These are phyloP conservation scores for Nymphalis polychloros DNA, from an alignment of 2,888 invertebrate genomes.

Conservation along the genomic window DNA sequence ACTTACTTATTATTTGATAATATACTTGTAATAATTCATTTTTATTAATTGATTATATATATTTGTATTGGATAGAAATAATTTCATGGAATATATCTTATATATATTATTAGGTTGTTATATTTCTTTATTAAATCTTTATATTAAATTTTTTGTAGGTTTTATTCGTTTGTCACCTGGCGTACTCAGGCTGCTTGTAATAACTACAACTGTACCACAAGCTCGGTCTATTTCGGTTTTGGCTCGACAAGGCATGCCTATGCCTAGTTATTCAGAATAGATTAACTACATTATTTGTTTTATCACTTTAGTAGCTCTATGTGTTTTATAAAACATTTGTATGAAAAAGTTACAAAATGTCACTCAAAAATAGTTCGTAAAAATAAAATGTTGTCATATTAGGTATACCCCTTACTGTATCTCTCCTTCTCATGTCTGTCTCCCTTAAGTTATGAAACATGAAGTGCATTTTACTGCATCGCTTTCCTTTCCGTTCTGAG, in stretches of 20 bases:
- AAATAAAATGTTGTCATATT: not conserved
- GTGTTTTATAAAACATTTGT: not conserved
- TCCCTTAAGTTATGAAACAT: too few relatives aligned
- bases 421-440: not conserved
- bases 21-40: too few relatives aligned
- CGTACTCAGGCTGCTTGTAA: conserved; percentile 23
- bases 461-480: too few relatives aligned
- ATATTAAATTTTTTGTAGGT: not conserved
- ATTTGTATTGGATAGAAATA: too few relatives aligned
- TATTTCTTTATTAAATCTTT: not conserved
- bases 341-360: not conserved
- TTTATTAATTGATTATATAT: too few relatives aligned
- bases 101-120: too few relatives aligned
- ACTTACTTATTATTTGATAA: too few relatives aligned
- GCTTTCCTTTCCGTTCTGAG: too few relatives aligned
- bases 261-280: conserved; percentile 33
- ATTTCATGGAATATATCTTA: too few relatives aligned
- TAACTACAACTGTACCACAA: conserved; percentile 50
- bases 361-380: not conserved
- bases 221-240: conserved; percentile 73
- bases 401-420: not conserved
- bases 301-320: conserved; percentile 5
- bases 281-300: conserved; percentile 21
- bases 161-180: conserved; percentile 26
- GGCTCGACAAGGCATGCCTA: conserved; percentile 52